These are phyloP conservation scores for Aphelinus atriplicis DNA, from an alignment of 1,140 invertebrate genomes.

Conservation along the genomic window DNA sequence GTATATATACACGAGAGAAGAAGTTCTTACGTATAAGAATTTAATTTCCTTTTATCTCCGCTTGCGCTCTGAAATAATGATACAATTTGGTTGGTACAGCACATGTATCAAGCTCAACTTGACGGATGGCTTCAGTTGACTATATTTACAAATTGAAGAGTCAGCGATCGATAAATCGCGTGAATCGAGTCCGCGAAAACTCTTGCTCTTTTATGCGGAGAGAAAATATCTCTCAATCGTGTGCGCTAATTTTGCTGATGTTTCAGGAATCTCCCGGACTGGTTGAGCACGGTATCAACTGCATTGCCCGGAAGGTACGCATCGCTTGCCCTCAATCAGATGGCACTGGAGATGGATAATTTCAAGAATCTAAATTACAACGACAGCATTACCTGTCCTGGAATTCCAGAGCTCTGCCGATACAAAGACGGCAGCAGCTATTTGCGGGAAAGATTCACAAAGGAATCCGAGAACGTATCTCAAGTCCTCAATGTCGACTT, in stretches of 20 bases:
- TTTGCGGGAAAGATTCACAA: conserved; percentile 77
- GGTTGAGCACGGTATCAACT: conserved; percentile 55
- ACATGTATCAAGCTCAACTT: too few species aligned
- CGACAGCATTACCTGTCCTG: conserved; percentile 67
- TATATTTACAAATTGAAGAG: too few species aligned
- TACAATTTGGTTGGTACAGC: too few species aligned
- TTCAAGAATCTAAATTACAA: conserved; percentile 65
- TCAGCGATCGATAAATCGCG: too few species aligned
- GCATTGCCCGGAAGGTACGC: conserved; percentile 60
- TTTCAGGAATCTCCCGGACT: conserved; percentile 55
- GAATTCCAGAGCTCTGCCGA: conserved; percentile 69
- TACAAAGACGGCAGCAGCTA: conserved; percentile 79
- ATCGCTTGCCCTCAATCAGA: conserved; percentile 57
- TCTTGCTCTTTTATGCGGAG: not conserved
- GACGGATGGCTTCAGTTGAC: too few species aligned
- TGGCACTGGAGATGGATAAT: conserved; percentile 52
- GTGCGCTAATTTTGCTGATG: not conserved
- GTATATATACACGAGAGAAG: too few species aligned
- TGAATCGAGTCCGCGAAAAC: too few species aligned
- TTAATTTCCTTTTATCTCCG: too few species aligned
- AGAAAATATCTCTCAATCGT: not conserved
- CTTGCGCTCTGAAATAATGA: too few species aligned
- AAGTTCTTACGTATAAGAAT: too few species aligned
- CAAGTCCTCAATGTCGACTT: conserved; percentile 76
- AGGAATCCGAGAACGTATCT: conserved; percentile 72